phyloP scores from a whole-genome alignment of 2,888 invertebrate species.

The Idaea biselata region DNA sequence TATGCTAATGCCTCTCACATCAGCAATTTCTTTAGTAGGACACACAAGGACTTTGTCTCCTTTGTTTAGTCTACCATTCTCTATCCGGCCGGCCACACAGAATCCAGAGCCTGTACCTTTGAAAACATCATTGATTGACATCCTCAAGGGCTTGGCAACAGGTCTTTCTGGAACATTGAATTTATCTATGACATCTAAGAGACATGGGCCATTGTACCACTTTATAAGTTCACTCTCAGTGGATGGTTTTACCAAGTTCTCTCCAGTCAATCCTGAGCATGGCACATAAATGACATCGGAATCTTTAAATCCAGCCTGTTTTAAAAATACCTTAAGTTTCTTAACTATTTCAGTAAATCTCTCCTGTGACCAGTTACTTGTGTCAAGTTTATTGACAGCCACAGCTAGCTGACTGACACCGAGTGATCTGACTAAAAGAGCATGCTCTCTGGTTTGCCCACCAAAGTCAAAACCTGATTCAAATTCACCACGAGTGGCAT shows the following conservation, averaged over 20 bases:
- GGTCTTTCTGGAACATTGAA: conserved; percentile 93
- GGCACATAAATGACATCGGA: conserved; percentile 94
- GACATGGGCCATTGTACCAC: conserved; percentile 92
- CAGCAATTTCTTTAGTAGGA: conserved; percentile 91
- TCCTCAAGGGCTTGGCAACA: conserved; percentile 92
- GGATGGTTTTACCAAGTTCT: conserved; percentile 89
- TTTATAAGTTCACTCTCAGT: conserved; percentile 82
- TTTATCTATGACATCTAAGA: conserved; percentile 92
- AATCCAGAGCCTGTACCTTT: conserved; percentile 96
- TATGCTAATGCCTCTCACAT: conserved; percentile 87
- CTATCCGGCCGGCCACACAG: conserved; percentile 94
- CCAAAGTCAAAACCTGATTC: conserved; percentile 99
- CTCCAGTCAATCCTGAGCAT: conserved; percentile 97
- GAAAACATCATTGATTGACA: conserved; percentile 96
- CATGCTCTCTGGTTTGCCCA: conserved; percentile 98
- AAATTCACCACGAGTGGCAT: conserved; percentile 98
- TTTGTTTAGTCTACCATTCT: conserved; percentile 92
- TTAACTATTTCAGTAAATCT: conserved; percentile 94
- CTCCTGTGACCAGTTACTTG: conserved; percentile 94
- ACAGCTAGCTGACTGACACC: conserved; percentile 97
- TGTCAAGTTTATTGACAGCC: conserved; percentile 98
- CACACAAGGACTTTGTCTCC: conserved; percentile 94
- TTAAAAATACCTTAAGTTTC: conserved; percentile 90
- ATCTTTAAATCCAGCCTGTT: conserved; percentile 95
- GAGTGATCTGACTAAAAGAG: conserved; percentile 91